Conservation (phyloP, 1,140 invertebrate species). For the Cepaea nemoralis region DNA sequence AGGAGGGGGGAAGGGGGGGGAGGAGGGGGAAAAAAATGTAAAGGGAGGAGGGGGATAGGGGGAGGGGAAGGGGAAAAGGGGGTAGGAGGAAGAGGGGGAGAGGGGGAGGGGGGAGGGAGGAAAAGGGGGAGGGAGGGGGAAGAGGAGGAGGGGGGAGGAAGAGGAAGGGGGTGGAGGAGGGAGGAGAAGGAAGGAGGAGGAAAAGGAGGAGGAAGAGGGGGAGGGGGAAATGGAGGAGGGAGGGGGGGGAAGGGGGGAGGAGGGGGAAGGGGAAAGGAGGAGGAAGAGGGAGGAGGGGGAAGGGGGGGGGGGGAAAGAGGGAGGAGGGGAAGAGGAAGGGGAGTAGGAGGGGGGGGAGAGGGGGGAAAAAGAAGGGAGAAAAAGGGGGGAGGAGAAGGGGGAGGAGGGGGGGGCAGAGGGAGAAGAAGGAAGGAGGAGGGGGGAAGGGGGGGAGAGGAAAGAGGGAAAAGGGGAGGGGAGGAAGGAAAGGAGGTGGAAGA, state of each 20-base stretch:
- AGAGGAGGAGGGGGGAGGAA: no score
- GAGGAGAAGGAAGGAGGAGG: background rate
- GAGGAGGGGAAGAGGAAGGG: background rate
- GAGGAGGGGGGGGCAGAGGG: background rate
- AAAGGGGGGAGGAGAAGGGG: background rate
- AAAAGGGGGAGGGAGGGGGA: no score
- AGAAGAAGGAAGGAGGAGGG: background rate
- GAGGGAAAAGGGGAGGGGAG: no score
- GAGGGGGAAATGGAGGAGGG: background rate
- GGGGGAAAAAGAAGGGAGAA: background rate
- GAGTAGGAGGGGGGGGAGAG: no score
- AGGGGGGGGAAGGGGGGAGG: background rate
- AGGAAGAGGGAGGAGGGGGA: background rate
- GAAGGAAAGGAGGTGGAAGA: no score
- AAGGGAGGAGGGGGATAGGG: no score
- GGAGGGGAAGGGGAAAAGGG: no score
- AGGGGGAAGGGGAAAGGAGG: background rate
- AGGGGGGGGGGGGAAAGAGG: background rate
- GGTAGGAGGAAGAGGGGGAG: no score
- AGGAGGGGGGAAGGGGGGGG: no score
- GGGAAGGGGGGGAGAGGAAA: background rate
- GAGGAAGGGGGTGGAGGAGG: no score
- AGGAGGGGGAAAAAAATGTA: no score
- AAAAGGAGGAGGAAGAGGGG: background rate
- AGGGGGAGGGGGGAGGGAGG: no score